Percentiles rank a stretch among this genome's conserved stretches.
phyloP scores from a whole-genome alignment of 2,797 vertebrate genomes.

The Cottoperca gobio region DNA sequence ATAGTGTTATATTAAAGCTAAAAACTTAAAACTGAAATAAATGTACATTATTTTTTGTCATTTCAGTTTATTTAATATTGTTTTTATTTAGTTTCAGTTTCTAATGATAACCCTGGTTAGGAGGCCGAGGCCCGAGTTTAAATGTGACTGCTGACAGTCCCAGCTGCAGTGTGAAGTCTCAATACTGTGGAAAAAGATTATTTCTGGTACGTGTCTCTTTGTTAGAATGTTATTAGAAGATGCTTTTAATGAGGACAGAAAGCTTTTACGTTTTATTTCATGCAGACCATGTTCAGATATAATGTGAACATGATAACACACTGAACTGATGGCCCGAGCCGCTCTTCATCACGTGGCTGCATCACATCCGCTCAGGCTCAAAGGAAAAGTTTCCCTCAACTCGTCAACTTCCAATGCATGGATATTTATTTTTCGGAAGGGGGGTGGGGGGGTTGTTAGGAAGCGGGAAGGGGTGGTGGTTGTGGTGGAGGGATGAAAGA shows the following conservation, averaged over 20 bases:
- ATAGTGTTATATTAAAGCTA: too few relatives aligned
- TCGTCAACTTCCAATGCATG: slow-evolving; percentile 60
- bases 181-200: not conserved
- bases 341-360: slow-evolving; percentile 33
- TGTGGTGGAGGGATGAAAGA: slow-evolving; percentile 48
- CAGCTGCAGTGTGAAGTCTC: not conserved
- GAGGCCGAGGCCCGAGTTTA: too few relatives aligned
- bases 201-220: not conserved
- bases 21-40: too few relatives aligned
- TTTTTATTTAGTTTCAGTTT: too few relatives aligned
- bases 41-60: too few relatives aligned
- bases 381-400: slow-evolving; percentile 62
- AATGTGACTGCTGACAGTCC: not conserved
- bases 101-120: too few relatives aligned
- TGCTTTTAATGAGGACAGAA: not conserved
- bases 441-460: not conserved
- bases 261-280: slow-evolving; percentile 1
- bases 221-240: not conserved
- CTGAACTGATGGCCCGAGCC: not conserved
- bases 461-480: slow-evolving; percentile 15
- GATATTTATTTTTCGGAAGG: slow-evolving; percentile 64
- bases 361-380: slow-evolving; percentile 69
- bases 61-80: too few relatives aligned
- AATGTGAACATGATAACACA: slow-evolving; percentile 1
- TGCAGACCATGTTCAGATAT: not conserved